Conservation (phyloP, 2,113 vertebrate species). For the Nycticryphes semicollaris region DNA sequence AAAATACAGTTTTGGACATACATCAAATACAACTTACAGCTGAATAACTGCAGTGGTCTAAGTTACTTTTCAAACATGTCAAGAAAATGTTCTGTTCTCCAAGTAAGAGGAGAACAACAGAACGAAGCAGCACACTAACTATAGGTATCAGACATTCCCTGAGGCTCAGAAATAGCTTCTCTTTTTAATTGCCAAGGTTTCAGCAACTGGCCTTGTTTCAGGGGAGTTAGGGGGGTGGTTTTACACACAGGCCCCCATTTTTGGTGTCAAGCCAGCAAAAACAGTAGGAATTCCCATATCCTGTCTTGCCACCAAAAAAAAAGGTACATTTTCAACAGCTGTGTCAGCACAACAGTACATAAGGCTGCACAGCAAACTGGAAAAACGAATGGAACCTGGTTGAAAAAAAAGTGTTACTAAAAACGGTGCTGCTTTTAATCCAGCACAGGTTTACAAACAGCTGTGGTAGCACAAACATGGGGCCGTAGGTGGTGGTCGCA, state of each 20-base stretch:
- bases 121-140: neutral
- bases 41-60: conserved; percentile 22
- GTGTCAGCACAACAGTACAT: neutral
- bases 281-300: conserved; percentile 19
- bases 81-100: conserved; percentile 56
- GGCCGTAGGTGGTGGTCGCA: neutral
- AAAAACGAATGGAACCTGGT: neutral
- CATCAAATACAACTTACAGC: conserved; percentile 46
- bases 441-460: neutral
- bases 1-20: conserved; percentile 60
- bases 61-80: conserved; percentile 42
- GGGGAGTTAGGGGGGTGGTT: neutral
- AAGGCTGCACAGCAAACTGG: neutral
- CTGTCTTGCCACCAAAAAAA: neutral
- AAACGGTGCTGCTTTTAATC: neutral
- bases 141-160: neutral
- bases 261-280: conserved; percentile 44
- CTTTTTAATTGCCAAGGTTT: neutral
- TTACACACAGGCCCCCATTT: neutral
- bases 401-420: neutral
- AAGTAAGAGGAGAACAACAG: conserved; percentile 18
- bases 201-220: neutral
- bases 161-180: conserved; percentile 31
- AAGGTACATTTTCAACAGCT: conserved; percentile 5
- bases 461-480: neutral